These are phyloP conservation scores for Chlorodrepanis virens DNA, from an alignment of 2,113 vertebrate genomes.

Conservation along the genomic window DNA sequence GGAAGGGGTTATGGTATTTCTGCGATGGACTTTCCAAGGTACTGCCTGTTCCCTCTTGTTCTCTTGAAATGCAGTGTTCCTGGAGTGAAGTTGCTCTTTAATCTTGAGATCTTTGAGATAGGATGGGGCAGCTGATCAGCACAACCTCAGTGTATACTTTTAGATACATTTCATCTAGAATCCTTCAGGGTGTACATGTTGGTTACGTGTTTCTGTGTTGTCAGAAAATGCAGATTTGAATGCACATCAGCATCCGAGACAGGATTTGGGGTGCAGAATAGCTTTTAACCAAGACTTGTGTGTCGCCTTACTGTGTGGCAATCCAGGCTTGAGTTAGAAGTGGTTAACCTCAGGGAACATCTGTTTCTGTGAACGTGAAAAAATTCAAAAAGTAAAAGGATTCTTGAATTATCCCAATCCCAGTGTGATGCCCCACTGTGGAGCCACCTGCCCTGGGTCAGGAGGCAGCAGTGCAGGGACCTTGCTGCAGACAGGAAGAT, in stretches of 20 bases:
- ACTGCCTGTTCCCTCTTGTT: neutral
- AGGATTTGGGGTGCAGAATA: neutral
- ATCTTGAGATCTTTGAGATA: neutral
- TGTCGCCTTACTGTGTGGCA: neutral
- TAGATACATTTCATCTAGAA: neutral
- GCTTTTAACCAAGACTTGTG: neutral
- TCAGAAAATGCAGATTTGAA: neutral
- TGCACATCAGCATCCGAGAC: neutral
- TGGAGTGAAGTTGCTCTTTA: neutral
- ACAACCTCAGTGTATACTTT: neutral
- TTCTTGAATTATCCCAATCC: neutral
- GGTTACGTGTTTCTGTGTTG: neutral
- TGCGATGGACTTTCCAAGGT: neutral
- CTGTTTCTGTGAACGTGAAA: neutral
- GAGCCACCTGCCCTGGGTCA: accelerated
- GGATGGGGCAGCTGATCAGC: neutral
- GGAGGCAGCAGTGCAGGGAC: neutral
- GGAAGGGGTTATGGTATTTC: neutral
- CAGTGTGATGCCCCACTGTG: accelerated
- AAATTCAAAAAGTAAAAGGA: neutral
- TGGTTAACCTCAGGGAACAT: neutral
- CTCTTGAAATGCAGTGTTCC: neutral
- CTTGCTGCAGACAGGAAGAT: neutral
- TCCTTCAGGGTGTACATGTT: neutral
- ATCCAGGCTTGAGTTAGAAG: neutral